Percentiles rank a stretch among this genome's conserved stretches.
Evolutionary conservation across 2,113 vertebrate genomes (phyloP).

Genomic region (Sinocyclocheilus rhinocerous): DNA sequence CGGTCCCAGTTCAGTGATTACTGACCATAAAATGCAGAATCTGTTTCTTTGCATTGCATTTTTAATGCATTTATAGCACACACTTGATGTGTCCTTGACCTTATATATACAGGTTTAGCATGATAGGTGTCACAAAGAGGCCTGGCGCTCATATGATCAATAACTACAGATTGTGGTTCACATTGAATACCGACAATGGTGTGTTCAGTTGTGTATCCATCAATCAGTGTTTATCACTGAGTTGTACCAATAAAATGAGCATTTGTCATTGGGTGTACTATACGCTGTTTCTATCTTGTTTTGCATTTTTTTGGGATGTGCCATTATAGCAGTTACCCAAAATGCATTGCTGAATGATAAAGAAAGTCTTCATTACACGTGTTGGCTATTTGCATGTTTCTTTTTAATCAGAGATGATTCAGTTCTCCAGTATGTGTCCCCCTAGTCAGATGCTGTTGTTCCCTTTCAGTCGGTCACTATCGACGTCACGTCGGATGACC

Average conservation of each 20-base stretch:
- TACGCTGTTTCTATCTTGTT: background rate
- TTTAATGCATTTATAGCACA: slow-evolving; percentile 74
- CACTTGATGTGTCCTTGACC: slow-evolving; percentile 65
- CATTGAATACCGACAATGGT: background rate
- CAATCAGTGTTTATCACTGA: background rate
- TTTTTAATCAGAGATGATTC: slow-evolving; percentile 26
- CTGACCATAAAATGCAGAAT: slow-evolving; percentile 55
- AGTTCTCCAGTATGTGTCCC: background rate
- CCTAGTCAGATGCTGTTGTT: slow-evolving; percentile 13
- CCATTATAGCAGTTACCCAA: background rate
- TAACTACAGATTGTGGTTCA: slow-evolving; percentile 35
- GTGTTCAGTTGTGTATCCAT: background rate
- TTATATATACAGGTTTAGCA: slow-evolving; percentile 44
- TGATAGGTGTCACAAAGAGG: slow-evolving; percentile 39
- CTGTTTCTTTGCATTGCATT: slow-evolving; percentile 54
- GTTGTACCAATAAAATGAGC: background rate
- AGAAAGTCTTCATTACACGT: background rate
- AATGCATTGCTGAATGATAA: background rate
- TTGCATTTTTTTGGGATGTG: background rate
- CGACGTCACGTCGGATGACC: too few relatives aligned
- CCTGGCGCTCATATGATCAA: slow-evolving; percentile 57
- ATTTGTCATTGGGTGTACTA: background rate
- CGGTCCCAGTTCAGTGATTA: slow-evolving; percentile 55
- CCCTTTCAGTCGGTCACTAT: too few relatives aligned
- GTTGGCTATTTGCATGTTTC: background rate